phyloP scores from a whole-genome alignment of 1,140 invertebrate genomes.

The Cardiocondyla obscurior region DNA sequence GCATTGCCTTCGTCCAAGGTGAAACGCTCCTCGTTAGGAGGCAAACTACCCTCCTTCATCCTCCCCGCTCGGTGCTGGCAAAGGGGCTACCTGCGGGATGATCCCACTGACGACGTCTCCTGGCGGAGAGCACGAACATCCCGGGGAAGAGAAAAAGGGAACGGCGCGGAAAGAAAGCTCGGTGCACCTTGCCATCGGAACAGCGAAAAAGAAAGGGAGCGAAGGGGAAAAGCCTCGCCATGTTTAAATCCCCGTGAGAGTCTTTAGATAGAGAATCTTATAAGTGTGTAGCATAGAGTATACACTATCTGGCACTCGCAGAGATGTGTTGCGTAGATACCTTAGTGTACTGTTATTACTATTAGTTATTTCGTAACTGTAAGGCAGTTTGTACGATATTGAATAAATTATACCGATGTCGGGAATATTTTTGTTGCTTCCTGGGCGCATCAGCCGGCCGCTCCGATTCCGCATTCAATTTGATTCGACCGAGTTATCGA shows the following conservation, averaged over 20 bases:
- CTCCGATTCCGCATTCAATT: constrained; percentile 16
- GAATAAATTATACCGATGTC: constrained; percentile 40
- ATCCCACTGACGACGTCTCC: constrained; percentile 7
- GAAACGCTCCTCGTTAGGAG: neutral
- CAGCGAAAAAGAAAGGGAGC: constrained; percentile 4
- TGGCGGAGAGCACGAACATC: neutral
- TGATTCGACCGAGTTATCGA: constrained; percentile 6
- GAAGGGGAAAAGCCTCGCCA: constrained; percentile 43
- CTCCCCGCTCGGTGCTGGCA: neutral
- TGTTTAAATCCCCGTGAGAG: constrained; percentile 66
- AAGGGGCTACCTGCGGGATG: constrained; percentile 8
- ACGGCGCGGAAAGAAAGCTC: constrained; percentile 3
- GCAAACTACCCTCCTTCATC: too few species aligned
- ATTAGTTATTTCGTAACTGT: constrained; percentile 49
- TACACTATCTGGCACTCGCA: constrained; percentile 55
- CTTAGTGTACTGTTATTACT: constrained; percentile 52
- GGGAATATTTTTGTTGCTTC: constrained; percentile 37
- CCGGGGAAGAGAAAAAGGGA: neutral
- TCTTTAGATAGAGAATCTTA: constrained; percentile 64
- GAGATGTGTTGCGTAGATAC: constrained; percentile 55
- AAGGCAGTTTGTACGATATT: constrained; percentile 17
- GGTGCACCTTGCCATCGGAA: neutral
- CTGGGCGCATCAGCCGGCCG: neutral
- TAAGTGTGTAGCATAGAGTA: constrained; percentile 68
- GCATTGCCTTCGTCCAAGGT: constrained; percentile 5